phyloP scores from a whole-genome alignment of 2,113 vertebrate species.

The Malurus alboscapulatus region DNA sequence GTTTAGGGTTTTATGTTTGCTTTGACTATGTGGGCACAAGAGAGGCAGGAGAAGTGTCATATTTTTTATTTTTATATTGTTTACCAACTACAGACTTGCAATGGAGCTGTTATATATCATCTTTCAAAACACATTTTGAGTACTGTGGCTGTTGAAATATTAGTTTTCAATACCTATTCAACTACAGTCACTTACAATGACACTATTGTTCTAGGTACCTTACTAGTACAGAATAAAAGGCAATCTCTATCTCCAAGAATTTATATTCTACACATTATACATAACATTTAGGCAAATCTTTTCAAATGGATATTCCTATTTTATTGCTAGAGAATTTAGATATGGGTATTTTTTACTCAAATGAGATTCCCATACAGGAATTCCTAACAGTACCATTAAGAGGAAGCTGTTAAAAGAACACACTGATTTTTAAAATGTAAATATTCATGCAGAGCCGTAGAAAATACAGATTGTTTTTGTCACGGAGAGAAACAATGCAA shows the following conservation, averaged over 20 bases:
- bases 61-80: conserved; percentile 57
- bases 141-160: conserved; percentile 41
- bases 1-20: conserved; percentile 25
- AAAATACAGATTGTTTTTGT: conserved; percentile 36
- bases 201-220: conserved; percentile 21
- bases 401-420: background rate
- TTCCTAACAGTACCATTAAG: background rate
- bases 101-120: conserved; percentile 44
- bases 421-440: background rate
- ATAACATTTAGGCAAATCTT: background rate
- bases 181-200: conserved; percentile 41
- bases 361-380: background rate
- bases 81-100: conserved; percentile 19
- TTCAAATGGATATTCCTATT: background rate
- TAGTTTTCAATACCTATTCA: conserved; percentile 54
- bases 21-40: background rate
- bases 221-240: background rate
- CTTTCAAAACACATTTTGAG: conserved; percentile 55
- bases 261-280: background rate
- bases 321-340: background rate
- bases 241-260: background rate
- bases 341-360: background rate
- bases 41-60: conserved; percentile 5
- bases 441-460: background rate
- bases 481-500: conserved; percentile 11